Evolutionary conservation across 2,797 vertebrate genomes (phyloP).

Genomic region (Coilia nasus): DNA sequence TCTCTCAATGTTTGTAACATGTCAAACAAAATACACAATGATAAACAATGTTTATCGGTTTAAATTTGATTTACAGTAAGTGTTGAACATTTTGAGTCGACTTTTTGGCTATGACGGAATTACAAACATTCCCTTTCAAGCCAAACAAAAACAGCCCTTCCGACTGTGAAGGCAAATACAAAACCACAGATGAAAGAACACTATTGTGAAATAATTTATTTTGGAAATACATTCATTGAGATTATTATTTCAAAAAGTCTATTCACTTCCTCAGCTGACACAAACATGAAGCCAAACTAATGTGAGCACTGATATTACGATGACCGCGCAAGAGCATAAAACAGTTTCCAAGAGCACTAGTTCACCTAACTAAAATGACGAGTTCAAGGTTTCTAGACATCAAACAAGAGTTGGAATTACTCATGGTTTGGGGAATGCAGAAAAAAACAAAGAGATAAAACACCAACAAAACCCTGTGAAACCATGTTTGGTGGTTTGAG

Average conservation of each 20-base stretch:
- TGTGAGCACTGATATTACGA: neutral
- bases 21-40: neutral
- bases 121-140: neutral
- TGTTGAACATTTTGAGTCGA: no score
- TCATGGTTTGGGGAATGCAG: constrained; percentile 2
- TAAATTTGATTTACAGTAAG: neutral
- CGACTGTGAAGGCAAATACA: neutral
- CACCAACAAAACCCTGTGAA: neutral
- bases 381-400: neutral
- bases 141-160: neutral
- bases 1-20: neutral
- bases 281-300: neutral
- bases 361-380: neutral
- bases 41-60: neutral
- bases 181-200: neutral
- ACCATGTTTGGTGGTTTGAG: neutral
- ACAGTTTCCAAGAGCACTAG: neutral
- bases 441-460: neutral
- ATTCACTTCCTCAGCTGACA: neutral
- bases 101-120: neutral
- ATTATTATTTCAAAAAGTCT: neutral
- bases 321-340: neutral
- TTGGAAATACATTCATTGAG: constrained; percentile 14
- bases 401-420: neutral
- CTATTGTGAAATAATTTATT: constrained; percentile 20